Base-by-base conservation (phyloP, 1,140 invertebrate genomes). In the Zaprionus ornatus region DNA sequence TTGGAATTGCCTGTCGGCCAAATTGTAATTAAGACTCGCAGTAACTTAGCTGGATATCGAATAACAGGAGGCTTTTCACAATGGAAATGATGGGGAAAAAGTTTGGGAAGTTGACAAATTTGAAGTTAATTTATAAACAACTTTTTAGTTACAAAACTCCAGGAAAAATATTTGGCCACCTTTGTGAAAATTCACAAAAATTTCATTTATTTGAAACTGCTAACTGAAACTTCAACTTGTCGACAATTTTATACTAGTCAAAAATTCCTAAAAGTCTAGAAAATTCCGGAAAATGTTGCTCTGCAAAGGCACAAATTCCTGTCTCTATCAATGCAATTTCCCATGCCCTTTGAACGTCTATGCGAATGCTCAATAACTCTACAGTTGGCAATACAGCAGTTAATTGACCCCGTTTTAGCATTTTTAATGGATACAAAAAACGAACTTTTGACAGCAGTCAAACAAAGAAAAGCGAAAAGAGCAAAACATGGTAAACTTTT, bases 11-110 rank as follows among this genome's bases (percentile, higher is more conserved):
- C 59, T 70, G 66, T 25, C 40, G 10, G 25, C 3, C 50, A 63
- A n/a, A 59, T 45, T 21, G 21, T 61, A 74, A 74, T 74, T 62
- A 69, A 56, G 35, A 32, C 50, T 56, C 29, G 32, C 27, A 17
- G 29, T 19, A 27, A 68, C 4, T 42, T 13, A 56, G 60, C 23
- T 29, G 4, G 9, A 13, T 13, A 23, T 50, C 19, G 9, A 5
- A 50, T 23, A 13, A 3, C 45, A 23, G 1, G 45, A 21, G 19
- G 10, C 9, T 32, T 17, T 45, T 45, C n/a, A 37, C 15, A 42
- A n/a, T n/a, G 2, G 2, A 45, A 45, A 10, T 45, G 3, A 2
- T 45, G 7, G 1, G 6, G 1, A 45, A 17, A 45, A 45, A 17
- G 3, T 45, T 45, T 9, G 3, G 9, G 6, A 2, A 17, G 17